phyloP scores from a whole-genome alignment of 2,113 vertebrate species.

The Atlantisia rogersi region DNA sequence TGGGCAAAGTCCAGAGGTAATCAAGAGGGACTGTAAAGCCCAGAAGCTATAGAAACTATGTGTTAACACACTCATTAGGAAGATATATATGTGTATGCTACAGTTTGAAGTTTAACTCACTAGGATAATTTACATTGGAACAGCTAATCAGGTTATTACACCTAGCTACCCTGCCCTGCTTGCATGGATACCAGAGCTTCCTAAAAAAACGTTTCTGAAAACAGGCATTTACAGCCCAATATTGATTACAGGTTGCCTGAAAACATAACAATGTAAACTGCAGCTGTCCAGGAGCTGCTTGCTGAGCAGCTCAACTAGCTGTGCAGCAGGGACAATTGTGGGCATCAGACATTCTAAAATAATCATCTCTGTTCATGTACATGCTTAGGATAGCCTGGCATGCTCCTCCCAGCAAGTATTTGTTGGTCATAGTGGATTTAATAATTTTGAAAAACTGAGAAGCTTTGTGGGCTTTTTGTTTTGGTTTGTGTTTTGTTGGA shows the following conservation, averaged over 20 bases:
- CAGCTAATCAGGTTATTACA: background rate
- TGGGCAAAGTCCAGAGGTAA: background rate
- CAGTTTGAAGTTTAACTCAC: background rate
- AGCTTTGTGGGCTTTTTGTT: background rate
- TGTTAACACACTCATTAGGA: background rate
- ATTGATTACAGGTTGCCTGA: background rate
- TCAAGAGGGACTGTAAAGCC: background rate
- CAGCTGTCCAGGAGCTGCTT: background rate
- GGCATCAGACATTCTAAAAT: background rate
- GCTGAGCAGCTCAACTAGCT: background rate
- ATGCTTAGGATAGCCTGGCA: background rate
- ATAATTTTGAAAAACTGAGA: background rate
- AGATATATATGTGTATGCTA: background rate
- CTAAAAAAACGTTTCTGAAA: background rate
- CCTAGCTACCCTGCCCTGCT: background rate
- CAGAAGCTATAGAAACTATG: background rate
- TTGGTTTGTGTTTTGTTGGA: background rate
- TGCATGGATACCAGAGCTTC: background rate
- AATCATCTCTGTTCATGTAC: background rate
- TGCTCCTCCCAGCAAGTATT: background rate
- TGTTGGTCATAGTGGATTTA: background rate
- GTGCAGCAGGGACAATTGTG: background rate
- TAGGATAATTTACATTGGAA: background rate
- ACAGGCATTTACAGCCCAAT: background rate
- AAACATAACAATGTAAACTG: background rate